A percentile compares a stretch with the other conserved stretches of the same genome.
These are phyloP conservation scores for Papilio gigon DNA, from an alignment of 2,888 invertebrate genomes.

Conservation along the genomic window DNA sequence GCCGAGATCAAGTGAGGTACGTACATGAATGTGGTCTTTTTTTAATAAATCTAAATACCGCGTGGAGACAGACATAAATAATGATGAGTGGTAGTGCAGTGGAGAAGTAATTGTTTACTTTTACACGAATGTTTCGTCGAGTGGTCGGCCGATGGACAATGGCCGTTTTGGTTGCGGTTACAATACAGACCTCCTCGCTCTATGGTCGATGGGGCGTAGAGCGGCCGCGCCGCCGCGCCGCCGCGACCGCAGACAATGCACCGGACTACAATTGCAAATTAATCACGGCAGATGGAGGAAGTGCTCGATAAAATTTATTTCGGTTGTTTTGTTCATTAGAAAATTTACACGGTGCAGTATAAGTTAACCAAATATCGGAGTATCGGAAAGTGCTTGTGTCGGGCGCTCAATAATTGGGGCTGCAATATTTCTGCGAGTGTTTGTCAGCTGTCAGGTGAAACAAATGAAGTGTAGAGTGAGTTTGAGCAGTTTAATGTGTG, in stretches of 20 bases:
- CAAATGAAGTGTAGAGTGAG: no score
- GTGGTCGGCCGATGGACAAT: constrained; percentile 46
- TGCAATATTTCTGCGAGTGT: no score
- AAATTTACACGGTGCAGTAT: no score
- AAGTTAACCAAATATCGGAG: no score
- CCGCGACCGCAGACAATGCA: constrained; percentile 44
- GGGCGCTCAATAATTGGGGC: no score
- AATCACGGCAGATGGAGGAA: constrained; percentile 43
- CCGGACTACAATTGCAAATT: constrained; percentile 41
- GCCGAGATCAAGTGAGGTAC: neutral
- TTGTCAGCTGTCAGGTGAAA: no score
- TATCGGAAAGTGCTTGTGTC: no score
- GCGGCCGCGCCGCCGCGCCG: constrained; percentile 44
- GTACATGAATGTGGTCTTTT: neutral
- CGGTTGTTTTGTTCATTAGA: neutral
- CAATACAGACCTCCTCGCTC: constrained; percentile 18
- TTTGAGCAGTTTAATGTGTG: neutral
- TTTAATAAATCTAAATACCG: neutral
- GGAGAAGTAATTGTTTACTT: constrained; percentile 34
- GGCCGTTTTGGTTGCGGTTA: constrained; percentile 34
- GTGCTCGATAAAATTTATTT: constrained; percentile 6
- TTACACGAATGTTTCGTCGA: constrained; percentile 3
- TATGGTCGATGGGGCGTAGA: neutral
- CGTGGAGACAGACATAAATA: neutral
- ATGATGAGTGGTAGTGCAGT: neutral